Percentiles rank a stretch among this genome's conserved stretches.
These are phyloP conservation scores for Poecile montanus DNA, from an alignment of 2,797 vertebrate genomes.

Conservation along the genomic window DNA sequence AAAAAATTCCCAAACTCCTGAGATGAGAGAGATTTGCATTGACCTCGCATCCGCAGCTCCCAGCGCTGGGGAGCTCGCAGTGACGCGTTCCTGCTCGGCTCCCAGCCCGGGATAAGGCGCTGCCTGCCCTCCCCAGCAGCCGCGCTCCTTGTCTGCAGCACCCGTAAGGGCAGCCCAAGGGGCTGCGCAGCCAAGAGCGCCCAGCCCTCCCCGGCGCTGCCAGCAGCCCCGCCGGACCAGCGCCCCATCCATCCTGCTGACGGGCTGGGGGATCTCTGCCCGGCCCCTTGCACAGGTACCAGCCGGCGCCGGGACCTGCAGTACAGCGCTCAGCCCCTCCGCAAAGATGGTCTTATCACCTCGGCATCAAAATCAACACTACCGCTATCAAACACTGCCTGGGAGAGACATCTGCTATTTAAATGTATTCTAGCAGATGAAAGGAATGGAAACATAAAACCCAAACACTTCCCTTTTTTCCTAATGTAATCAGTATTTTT, in stretches of 20 bases:
- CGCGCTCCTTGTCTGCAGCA: not conserved
- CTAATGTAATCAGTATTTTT: constrained; percentile 58
- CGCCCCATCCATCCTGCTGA: not conserved
- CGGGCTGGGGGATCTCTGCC: not conserved
- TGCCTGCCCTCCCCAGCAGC: not conserved
- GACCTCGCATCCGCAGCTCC: not conserved
- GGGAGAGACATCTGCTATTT: constrained; percentile 54
- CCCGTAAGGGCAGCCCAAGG: not conserved
- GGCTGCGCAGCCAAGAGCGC: not conserved
- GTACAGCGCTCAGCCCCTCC: not conserved
- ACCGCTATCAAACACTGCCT: not conserved
- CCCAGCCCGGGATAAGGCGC: not conserved
- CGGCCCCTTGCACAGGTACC: rapidly evolving
- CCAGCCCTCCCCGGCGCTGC: not conserved
- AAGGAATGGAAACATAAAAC: constrained; percentile 46
- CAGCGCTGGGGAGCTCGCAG: not conserved
- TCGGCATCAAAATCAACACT: not conserved
- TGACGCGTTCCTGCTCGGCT: rapidly evolving
- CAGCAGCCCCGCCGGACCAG: not conserved
- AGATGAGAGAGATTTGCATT: not conserved
- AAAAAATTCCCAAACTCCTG: not conserved
- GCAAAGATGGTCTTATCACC: not conserved
- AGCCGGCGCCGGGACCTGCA: not conserved
- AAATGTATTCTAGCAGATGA: constrained; percentile 34
- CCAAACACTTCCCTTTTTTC: not conserved